Conservation (phyloP, 2,797 vertebrate species). For the Cephalopachus bancanus region DNA sequence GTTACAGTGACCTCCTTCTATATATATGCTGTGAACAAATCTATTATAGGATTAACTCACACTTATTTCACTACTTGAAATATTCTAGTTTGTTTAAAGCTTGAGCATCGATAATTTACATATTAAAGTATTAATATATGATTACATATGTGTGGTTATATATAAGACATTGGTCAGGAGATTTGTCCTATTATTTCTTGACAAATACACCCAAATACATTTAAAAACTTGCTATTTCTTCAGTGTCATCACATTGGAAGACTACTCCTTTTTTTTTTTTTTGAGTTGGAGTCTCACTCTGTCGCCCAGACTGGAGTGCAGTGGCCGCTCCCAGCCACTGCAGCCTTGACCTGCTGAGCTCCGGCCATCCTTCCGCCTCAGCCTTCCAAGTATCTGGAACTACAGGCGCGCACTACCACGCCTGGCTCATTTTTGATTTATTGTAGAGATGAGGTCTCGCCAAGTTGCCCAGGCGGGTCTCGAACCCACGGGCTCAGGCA, state of each 20-base stretch:
- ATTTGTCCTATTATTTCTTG: slow-evolving; percentile 30
- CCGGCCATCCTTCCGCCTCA: no score
- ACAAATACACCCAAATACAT: background rate
- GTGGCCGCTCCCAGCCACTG: no score
- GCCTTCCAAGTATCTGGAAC: no score
- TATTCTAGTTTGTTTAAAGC: slow-evolving; percentile 58
- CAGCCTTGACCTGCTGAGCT: no score
- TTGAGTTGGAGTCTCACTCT: no score
- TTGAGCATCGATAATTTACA: slow-evolving; percentile 28
- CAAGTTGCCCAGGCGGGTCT: no score
- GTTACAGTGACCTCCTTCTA: background rate
- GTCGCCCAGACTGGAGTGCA: no score
- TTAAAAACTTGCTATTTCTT: background rate
- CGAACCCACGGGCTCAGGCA: no score
- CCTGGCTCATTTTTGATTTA: no score
- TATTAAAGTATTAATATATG: slow-evolving; percentile 12
- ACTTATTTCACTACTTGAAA: slow-evolving; percentile 55
- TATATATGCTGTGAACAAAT: background rate
- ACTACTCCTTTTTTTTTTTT: background rate
- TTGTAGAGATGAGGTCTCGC: no score
- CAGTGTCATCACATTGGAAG: background rate
- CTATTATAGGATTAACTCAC: slow-evolving; percentile 28
- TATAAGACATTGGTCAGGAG: background rate
- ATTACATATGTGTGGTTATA: slow-evolving; percentile 2
- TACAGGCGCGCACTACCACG: no score